Base-by-base conservation (phyloP, 37 sponge, comb jelly and placozoan species). In the Eunapius fragilis region DNA sequence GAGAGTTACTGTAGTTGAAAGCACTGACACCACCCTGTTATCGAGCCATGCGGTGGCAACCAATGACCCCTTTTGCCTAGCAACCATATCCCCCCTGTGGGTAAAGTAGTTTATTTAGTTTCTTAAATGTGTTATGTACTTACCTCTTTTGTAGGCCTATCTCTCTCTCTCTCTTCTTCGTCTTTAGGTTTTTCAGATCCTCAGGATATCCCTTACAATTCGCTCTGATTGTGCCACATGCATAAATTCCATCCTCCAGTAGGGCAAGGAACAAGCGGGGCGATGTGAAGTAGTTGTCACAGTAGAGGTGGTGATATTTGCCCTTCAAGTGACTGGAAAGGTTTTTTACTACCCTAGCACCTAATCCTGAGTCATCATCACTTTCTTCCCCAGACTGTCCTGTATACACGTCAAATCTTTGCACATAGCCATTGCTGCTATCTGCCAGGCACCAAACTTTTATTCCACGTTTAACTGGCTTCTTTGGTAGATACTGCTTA, bases 401-500 rank as follows among this genome's bases (percentile, higher is more conserved):
- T 24, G 76, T 75, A 33, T 75, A 75, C 2, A 78, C 30, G 17
- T 36, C 19, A 50, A 78, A 78, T 25, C n/a, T 30, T 17, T 25
- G n/a, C 24, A 78, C 24, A 50, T 49, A 78, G 47, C 79, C 79
- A 48, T 78, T 78, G 49, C n/a, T n/a, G n/a, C 49, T 36, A 28
- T 78, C 79, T 24, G 30, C 79, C 30, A 36, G 25, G 23, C 35
- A 45, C 75, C 75, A 75, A 26, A 75, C 33, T 75, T 75, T 75
- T 11, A 75, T 32, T 32, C 75, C 75, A 30, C 32, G 30, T 31
- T 41, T n/a, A n/a, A n/a, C n/a, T n/a, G n/a, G n/a, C n/a, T n/a
- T n/a, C n/a, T n/a, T n/a, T n/a, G n/a, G n/a, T n/a, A 84, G 25
- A 35, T 84, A 84, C 69, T 84, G 85, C 48, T 84, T 84, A 0